Evolutionary conservation across 2,113 vertebrate genomes (phyloP).

Genomic region (Sander vitreus): DNA sequence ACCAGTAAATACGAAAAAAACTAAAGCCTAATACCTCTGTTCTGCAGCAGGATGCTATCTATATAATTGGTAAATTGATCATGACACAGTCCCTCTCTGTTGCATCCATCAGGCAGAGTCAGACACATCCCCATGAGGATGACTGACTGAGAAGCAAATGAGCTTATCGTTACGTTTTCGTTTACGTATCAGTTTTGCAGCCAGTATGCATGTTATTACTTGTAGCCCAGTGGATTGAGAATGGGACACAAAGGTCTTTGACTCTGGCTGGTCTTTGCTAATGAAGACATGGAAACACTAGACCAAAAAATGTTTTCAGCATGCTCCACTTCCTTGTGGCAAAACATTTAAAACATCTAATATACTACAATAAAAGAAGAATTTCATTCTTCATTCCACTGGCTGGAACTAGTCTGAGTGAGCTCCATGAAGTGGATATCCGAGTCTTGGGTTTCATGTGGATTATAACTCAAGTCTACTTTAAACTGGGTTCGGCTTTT

Average conservation of each 20-base stretch:
- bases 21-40: neutral
- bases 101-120: slow-evolving; percentile 20
- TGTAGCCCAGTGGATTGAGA: slow-evolving; percentile 11
- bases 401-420: neutral
- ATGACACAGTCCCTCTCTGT: slow-evolving; percentile 22
- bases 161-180: slow-evolving; percentile 55
- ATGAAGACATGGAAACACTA: slow-evolving; percentile 13
- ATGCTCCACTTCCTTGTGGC: slow-evolving; percentile 5
- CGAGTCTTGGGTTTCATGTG: slow-evolving; percentile 30
- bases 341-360: slow-evolving; percentile 31
- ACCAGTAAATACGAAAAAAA: neutral
- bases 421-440: slow-evolving; percentile 17
- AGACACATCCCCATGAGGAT: slow-evolving; percentile 7
- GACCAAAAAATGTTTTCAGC: neutral
- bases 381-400: slow-evolving; percentile 9
- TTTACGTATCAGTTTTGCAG: slow-evolving; percentile 52
- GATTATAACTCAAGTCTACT: slow-evolving; percentile 52
- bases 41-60: slow-evolving; percentile 22
- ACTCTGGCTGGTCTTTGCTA: neutral
- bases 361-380: neutral
- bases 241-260: slow-evolving; percentile 1
- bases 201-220: slow-evolving; percentile 25
- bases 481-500: slow-evolving; percentile 62
- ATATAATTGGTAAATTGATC: slow-evolving; percentile 29
- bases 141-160: slow-evolving; percentile 39